Conservation (phyloP, 2,113 vertebrate genomes). For the Agapornis roseicollis region DNA sequence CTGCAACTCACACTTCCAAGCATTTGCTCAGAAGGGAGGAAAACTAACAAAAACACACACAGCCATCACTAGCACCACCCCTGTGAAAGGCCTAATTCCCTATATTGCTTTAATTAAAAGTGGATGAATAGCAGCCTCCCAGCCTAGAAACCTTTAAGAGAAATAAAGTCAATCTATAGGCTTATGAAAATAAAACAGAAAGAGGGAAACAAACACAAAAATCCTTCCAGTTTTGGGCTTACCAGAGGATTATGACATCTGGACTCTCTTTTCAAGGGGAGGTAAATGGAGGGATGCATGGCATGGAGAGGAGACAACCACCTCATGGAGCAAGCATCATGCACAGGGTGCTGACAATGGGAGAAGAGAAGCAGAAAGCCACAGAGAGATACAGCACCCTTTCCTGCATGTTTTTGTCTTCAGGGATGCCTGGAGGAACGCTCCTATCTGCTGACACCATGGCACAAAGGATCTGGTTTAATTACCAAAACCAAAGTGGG, state of each 20-base stretch:
- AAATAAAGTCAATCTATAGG: conserved; percentile 12
- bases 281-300: neutral
- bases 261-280: neutral
- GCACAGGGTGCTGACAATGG: neutral
- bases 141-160: neutral
- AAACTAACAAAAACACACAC: conserved; percentile 20
- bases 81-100: conserved; percentile 31
- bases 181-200: conserved; percentile 27
- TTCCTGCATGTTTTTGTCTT: neutral
- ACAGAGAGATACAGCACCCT: neutral
- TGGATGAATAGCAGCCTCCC: conserved; percentile 12
- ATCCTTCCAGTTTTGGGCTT: conserved; percentile 15
- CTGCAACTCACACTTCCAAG: conserved; percentile 3
- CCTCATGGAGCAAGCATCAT: fast-evolving
- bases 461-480: neutral
- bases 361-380: neutral
- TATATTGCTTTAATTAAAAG: conserved; percentile 50
- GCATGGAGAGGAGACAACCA: neutral
- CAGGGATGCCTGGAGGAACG: neutral
- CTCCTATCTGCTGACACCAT: neutral
- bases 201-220: conserved; percentile 44
- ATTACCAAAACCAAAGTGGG: neutral
- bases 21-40: conserved; percentile 1
- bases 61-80: conserved; percentile 5
- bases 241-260: conserved; percentile 15